Base-by-base conservation (phyloP, 2,113 vertebrate genomes). In the Ammodramus savannarum region DNA sequence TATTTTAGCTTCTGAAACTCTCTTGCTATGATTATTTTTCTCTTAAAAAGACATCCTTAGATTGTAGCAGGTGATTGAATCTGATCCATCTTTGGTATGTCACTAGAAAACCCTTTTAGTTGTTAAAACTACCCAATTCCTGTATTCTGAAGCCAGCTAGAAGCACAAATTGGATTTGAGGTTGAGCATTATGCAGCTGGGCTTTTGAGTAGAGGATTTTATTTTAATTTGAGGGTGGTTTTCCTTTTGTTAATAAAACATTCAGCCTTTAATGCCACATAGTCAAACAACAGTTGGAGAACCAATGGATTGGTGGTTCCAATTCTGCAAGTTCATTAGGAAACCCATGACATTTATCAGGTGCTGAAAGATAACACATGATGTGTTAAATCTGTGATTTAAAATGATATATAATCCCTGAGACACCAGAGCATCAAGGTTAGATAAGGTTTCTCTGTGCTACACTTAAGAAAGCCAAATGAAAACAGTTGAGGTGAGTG, bases 331-430 rank as follows among this genome's bases (percentile, higher is more conserved):
- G 77, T 91, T 58, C 73, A 66, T 82, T 89, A 95, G n/a, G 77
- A 86, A 94, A 95, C 49, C 62, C 44, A 22, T 91, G 95, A 95
- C 89, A 89, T 94, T 95, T 87, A 91, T 92, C 74, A 92, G 77
- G 74, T 95, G 89, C 69, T 91, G 87, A 95, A 96, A 95, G 81
- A 71, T 65, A 76, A 94, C 87, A 92, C 83, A 87, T 85, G 87
- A 94, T 82, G 84, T 94, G 84, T 92, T 81, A 94, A 95, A 95
- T 72, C 87, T 87, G 58, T 82, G 93, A 92, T 93, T 95, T 95
- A 85, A 87, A 91, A 79, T 76, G 66, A 89, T 90, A 39, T 85
- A 73, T 91, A 92, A 94, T 79, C 49, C 66, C 54, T 66, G 73
- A 91, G 69, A 95, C 58, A 87, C 59, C 41, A 87, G 49, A 91